Evolutionary conservation across 2,113 vertebrate genomes (phyloP), one percentile per base, ranked within the genome.

Genomic region (Bujurquina vittata): DNA sequence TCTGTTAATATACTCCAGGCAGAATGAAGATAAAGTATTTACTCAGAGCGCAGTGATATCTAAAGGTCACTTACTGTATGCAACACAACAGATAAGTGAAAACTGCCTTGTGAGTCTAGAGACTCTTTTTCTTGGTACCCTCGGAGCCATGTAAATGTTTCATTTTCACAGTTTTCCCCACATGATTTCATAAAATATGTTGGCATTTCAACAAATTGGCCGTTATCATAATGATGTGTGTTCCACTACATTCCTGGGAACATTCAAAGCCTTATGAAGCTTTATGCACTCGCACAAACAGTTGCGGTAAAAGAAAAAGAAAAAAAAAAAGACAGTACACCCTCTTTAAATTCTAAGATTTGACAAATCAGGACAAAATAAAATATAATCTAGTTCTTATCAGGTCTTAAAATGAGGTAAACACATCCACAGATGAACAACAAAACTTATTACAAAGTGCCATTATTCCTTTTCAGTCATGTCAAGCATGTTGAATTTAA

Each of bases 161-260:
- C 2, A 49, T 31, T 72, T 23, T 52, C 43, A 69, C 15, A 33
- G 40, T 7, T 43, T 31, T 72, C 49, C 17, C 65, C 65, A 26
- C 37, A 26, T 17, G 4, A 46, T 67, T 67, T 46, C 62, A 52
- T 26, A 72, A 72, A 72, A 52, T 52, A 52, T n/a, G 6, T 22
- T 52, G 65, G 1, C 26, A 72, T 72, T 72, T 72, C 17, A 20
- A 31, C 49, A 52, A 72, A 52, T 31, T 52, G 65, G 3, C 65
- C 65, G n/a, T 72, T 72, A 72, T 72, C 10, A 72, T 72, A 31
- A 72, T 29, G 65, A 52, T 52, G 26, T n/a, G 65, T 31, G 43
- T 10, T 0, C 23, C 65, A 72, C 26, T 72, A 26, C 1, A 1
- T 8, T 72, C 26, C 43, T 31, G 23, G 20, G 22, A 52, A 72